Percentiles rank a stretch among this genome's conserved stretches.
phyloP scores from a whole-genome alignment of 1,140 invertebrate genomes.

The Trichonephila inaurata region DNA sequence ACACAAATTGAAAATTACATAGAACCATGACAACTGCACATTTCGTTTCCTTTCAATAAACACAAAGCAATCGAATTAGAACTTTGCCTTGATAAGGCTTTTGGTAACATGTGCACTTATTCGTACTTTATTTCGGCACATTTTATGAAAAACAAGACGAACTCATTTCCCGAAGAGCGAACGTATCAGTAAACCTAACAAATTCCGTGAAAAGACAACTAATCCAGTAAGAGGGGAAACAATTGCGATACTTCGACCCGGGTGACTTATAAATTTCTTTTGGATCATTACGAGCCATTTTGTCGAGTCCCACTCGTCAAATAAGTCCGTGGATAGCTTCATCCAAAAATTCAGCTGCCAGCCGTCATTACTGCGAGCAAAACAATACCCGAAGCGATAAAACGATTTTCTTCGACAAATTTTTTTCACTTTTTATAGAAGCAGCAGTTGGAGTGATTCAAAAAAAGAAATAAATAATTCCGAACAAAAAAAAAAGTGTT shows the following conservation, averaged over 20 bases:
- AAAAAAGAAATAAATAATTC: conserved; percentile 27
- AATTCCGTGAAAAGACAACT: background rate
- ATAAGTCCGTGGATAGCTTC: background rate
- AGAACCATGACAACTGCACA: too few relatives aligned
- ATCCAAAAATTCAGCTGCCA: conserved; percentile 33
- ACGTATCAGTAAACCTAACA: background rate
- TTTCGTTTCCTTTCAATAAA: too few relatives aligned
- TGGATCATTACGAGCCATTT: conserved; percentile 24
- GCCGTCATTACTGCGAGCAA: conserved; percentile 33
- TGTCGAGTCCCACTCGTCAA: background rate
- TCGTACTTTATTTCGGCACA: background rate
- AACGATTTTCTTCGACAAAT: conserved; percentile 7
- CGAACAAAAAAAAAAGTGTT: background rate
- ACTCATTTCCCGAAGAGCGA: background rate
- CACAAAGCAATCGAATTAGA: too few relatives aligned
- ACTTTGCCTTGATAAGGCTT: too few relatives aligned
- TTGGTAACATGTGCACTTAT: too few relatives aligned
- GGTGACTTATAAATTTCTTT: conserved; percentile 40
- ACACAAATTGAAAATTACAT: too few relatives aligned
- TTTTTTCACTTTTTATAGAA: background rate
- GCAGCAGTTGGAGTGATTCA: conserved; percentile 12
- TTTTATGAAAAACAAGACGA: background rate
- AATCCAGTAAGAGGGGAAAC: background rate
- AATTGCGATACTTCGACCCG: conserved; percentile 14
- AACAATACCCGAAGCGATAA: conserved; percentile 50